Conservation (phyloP, 2,888 invertebrate species). For the Megamerina dolium region DNA sequence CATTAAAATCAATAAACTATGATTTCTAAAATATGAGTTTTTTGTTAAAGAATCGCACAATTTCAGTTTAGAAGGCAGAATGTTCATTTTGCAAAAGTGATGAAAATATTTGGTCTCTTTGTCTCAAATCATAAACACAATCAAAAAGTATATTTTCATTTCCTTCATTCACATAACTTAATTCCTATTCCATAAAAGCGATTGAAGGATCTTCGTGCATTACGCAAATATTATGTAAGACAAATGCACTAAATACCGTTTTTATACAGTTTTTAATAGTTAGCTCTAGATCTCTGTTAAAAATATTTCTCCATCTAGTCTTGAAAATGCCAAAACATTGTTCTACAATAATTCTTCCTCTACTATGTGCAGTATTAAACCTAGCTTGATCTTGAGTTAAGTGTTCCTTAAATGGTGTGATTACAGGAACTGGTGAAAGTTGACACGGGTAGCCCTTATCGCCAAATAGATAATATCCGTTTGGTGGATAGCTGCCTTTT, state of each 20-base stretch:
- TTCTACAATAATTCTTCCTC: too few relatives aligned
- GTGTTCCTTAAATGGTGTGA: conserved; percentile 9
- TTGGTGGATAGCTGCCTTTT: conserved; percentile 7
- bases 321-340: conserved; percentile 3
- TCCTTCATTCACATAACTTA: conserved; percentile 1
- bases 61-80: too few relatives aligned
- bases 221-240: conserved; percentile 1
- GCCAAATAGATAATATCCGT: conserved; percentile 2
- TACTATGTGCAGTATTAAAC: conserved; percentile 1
- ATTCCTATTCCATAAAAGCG: too few relatives aligned
- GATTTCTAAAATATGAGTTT: too few relatives aligned
- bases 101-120: not conserved
- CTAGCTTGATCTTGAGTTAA: not conserved
- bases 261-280: conserved; percentile 4
- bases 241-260: conserved; percentile 1
- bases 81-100: not conserved
- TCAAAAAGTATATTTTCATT: not conserved
- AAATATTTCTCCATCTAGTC: conserved; percentile 4
- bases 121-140: not conserved
- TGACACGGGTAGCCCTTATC: conserved; percentile 12
- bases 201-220: too few relatives aligned
- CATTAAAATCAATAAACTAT: too few relatives aligned
- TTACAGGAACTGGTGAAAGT: conserved; percentile 7
- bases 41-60: too few relatives aligned
- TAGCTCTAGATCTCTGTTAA: too few relatives aligned